Evolutionary conservation across 2,888 invertebrate genomes (phyloP), one percentile per base, ranked within the genome.

Genomic region (Eumerus sabulonum): DNA sequence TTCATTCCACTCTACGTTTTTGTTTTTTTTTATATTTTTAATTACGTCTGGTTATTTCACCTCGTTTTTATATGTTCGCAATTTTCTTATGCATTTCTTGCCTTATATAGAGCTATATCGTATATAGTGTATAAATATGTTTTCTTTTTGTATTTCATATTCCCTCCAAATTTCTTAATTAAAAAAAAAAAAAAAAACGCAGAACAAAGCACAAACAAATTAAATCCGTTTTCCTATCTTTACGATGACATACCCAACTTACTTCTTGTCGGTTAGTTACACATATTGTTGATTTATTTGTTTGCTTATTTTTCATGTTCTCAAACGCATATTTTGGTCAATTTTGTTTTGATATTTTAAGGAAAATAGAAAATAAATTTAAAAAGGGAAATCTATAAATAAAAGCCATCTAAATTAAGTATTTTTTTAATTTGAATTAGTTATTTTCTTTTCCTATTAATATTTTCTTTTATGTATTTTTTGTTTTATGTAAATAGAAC

Each of bases 401-500:
- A 71, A 62, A 60, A 2, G 66, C 60, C 27, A 50, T 54, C 66
- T 62, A 76, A 71, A 66, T 72, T 59, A 76, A 59, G 51, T 53
- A 63, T 79, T 70, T 66, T 42, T n/a, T n/a, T n/a, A n/a, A n/a
- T n/a, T n/a, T n/a, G n/a, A n/a, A n/a, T n/a, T n/a, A n/a, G n/a
- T n/a, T 54, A 42, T 56, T 72, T 74, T 40, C 62, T 67, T 66
- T 64, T 79, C 62, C 59, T 64, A 51, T 70, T 50, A 45, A 35
- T 62, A 89, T 83, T 81, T 90, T 89, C 89, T 88, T 86, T 87
- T 87, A n/a, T n/a, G n/a, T n/a, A 88, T 88, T 90, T 87, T 86
- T 88, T 88, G 89, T 90, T 89, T 90, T 90, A 90, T 90, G 90
- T 90, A 90, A 90, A 90, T 90, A 90, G 90, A 90, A 90, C 87